A percentile compares a stretch with the other conserved stretches of the same genome.
These are phyloP conservation scores for Denticeps clupeoides DNA, from an alignment of 2,797 vertebrate genomes.

Conservation along the genomic window DNA sequence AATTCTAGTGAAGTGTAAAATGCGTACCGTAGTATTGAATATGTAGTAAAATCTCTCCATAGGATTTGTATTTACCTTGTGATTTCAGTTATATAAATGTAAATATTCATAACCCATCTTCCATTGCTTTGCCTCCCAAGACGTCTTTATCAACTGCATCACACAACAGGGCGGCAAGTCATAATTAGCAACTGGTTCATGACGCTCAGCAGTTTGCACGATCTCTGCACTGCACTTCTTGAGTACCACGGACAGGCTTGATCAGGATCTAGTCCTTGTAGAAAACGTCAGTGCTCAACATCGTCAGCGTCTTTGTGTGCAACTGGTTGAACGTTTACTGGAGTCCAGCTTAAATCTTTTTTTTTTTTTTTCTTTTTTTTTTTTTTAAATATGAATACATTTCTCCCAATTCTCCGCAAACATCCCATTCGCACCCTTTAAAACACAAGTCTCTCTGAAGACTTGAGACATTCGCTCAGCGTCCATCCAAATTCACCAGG, in stretches of 20 bases:
- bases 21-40: conserved; percentile 57
- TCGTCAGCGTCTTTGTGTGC: conserved; percentile 51
- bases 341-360: conserved; percentile 57
- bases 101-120: conserved; percentile 56
- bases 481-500: conserved; percentile 52
- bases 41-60: conserved; percentile 72
- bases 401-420: conserved; percentile 41
- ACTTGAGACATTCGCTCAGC: conserved; percentile 47
- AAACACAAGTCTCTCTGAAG: conserved; percentile 40
- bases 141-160: conserved; percentile 50
- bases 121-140: conserved; percentile 51
- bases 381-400: too few relatives aligned
- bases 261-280: conserved; percentile 57
- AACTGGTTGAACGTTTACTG: conserved; percentile 67
- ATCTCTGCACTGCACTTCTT: conserved; percentile 47
- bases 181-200: conserved; percentile 61
- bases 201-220: conserved; percentile 59
- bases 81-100: conserved; percentile 72
- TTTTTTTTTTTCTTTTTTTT: too few relatives aligned
- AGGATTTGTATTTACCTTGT: conserved; percentile 66
- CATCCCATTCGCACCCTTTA: too few relatives aligned
- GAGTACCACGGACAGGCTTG: conserved; percentile 61
- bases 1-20: conserved; percentile 78
- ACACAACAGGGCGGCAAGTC: conserved; percentile 52
- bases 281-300: conserved; percentile 50